Base-by-base conservation (phyloP, 2,797 vertebrate species). In the Anguilla anguilla region DNA sequence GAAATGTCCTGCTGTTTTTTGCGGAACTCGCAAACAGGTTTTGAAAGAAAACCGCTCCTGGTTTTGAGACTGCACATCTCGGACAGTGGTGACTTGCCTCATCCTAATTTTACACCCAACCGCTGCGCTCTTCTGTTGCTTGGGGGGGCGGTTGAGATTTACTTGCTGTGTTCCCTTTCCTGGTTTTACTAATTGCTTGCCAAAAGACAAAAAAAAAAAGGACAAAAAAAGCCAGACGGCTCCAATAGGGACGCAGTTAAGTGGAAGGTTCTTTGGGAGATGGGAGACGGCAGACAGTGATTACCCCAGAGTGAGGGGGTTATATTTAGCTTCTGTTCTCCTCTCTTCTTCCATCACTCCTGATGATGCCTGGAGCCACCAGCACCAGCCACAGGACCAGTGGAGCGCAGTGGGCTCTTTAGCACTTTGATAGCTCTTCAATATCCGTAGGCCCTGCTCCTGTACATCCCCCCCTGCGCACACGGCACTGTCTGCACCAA, bases 301-400 rank as follows among this genome's bases (percentile, higher is more conserved):
- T 81, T 81, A 81, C 77, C 77, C 77, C 77, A 81, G 77, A 81
- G 77, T 81, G 77, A 49, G 9, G 77, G 2, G 77, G 77, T 49
- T 81, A 81, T 77, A 77, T 77, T 77, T 77, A 77, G 72, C 72
- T 13, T 17, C 6, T 51, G 43, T 39, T 79, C 35, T 43, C 15
- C 17, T 81, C 72, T 81, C 39, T 25, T 81, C 72, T 77, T 6
- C 72, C 72, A 43, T 77, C 72, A 77, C 35, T 39, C 15, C 35
- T 39, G 3, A 77, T 19, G 35, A 77, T 11, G 77, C 77, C 43
- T 49, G 19, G 43, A 81, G 77, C 77, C 77, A 49, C 43, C 77
- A 10, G 39, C 77, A 3, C 22, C 77, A 49, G 77, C 43, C 39
- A n/a, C 39, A 77, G 72, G 5, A 39, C 31, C 31, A 39, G 39